Percentiles rank a stretch among this genome's conserved stretches.
Evolutionary conservation across 2,797 vertebrate genomes (phyloP).

Genomic region (Mormyrus proboscirostris): DNA sequence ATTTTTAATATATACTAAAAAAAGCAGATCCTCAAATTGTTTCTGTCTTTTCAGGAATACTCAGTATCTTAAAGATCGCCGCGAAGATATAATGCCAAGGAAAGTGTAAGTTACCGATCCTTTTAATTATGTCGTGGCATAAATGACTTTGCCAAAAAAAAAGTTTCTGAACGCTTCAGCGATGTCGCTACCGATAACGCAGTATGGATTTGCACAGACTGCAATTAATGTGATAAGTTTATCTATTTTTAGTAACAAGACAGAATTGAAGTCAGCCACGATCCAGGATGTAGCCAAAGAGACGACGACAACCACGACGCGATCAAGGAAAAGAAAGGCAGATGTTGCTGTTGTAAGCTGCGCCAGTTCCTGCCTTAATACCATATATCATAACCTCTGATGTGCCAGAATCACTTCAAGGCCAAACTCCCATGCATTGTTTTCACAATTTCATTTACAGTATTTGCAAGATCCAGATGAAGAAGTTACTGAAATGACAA

Average conservation of each 20-base stretch:
- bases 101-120: conserved; percentile 59
- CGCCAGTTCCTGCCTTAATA: not conserved
- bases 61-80: conserved; percentile 23
- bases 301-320: conserved; percentile 43
- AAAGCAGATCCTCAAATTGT: conserved; percentile 5
- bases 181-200: not conserved
- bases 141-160: conserved; percentile 23
- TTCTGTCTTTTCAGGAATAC: conserved; percentile 46
- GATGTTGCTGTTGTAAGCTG: conserved; percentile 85
- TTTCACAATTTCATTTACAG: conserved; percentile 48
- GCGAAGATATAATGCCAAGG: conserved; percentile 66
- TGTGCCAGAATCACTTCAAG: not conserved
- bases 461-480: conserved; percentile 84
- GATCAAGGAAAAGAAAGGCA: conserved; percentile 88
- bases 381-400: not conserved
- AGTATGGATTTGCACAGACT: not conserved
- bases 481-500: conserved; percentile 65
- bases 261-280: conserved; percentile 49
- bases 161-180: not conserved
- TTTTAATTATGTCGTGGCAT: not conserved
- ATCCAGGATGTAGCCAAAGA: conserved; percentile 49
- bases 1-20: conserved; percentile 17
- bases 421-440: not conserved
- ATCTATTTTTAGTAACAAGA: conserved; percentile 54
- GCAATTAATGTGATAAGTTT: not conserved